phyloP scores from a whole-genome alignment of 2,888 invertebrate species.

The Leptinotarsa tumamoca region DNA sequence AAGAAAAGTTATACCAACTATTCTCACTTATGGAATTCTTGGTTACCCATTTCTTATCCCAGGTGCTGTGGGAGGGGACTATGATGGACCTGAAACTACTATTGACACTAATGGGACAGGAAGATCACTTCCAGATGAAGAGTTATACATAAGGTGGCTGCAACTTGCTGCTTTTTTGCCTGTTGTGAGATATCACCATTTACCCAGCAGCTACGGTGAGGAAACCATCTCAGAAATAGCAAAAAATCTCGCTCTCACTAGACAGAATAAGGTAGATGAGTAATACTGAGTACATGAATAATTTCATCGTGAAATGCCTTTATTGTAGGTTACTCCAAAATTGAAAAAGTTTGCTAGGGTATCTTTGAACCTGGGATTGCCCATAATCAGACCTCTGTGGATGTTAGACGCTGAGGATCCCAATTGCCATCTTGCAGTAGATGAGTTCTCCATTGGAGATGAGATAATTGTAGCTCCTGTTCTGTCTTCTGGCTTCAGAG shows the following conservation, averaged over 20 bases:
- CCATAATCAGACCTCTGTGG: conserved; percentile 91
- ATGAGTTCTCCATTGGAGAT: conserved; percentile 91
- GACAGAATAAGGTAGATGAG: conserved; percentile 75
- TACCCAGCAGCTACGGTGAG: conserved; percentile 90
- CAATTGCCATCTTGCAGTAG: conserved; percentile 80
- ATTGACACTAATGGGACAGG: conserved; percentile 67
- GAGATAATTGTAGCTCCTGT: conserved; percentile 93
- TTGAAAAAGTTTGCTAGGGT: conserved; percentile 83
- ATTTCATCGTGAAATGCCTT: background rate
- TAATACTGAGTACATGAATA: background rate
- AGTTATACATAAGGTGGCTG: conserved; percentile 90
- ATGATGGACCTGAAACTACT: conserved; percentile 71
- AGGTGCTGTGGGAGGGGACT: conserved; percentile 93
- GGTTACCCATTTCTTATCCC: conserved; percentile 95
- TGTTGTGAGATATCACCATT: conserved; percentile 89
- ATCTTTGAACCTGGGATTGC: conserved; percentile 83
- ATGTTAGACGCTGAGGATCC: conserved; percentile 85
- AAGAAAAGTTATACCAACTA: conserved; percentile 83
- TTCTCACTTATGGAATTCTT: conserved; percentile 87
- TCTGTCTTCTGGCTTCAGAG: conserved; percentile 75
- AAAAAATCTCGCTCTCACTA: conserved; percentile 78
- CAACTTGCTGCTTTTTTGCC: conserved; percentile 92
- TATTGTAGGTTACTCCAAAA: conserved; percentile 76
- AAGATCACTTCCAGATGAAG: conserved; percentile 77
- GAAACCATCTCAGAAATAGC: conserved; percentile 81